phyloP scores from a whole-genome alignment of 1,140 invertebrate species.

The Ips typographus region DNA sequence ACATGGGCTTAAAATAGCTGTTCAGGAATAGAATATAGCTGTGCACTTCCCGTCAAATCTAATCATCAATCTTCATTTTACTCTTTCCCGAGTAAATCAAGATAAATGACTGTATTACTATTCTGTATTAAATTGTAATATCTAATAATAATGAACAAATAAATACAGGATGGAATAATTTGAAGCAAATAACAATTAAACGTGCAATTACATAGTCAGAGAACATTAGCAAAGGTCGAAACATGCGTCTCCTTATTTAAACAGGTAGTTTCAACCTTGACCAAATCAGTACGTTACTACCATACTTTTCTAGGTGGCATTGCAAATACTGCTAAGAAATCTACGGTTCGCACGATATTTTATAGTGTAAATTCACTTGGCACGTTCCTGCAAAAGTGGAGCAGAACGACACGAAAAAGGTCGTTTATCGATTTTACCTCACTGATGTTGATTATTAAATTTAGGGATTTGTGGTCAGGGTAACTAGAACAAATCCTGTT shows the following conservation, averaged over 20 bases:
- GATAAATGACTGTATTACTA: too few species aligned
- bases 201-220: neutral
- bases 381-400: neutral
- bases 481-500: too few species aligned
- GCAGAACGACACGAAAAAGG: conserved; percentile 18
- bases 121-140: too few species aligned
- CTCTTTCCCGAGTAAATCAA: too few species aligned
- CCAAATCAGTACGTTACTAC: conserved; percentile 5
- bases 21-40: too few species aligned
- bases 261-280: conserved; percentile 25
- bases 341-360: neutral
- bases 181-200: too few species aligned
- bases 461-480: neutral
- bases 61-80: too few species aligned
- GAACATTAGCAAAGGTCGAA: conserved; percentile 9
- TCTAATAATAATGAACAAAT: too few species aligned
- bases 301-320: neutral
- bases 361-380: neutral
- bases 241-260: conserved; percentile 16
- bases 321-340: conserved; percentile 2
- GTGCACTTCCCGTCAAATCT: too few species aligned
- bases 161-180: too few species aligned
- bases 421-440: conserved; percentile 5
- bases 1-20: too few species aligned
- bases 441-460: neutral